Conservation (phyloP, 2,113 vertebrate genomes). For the Sinocyclocheilus anshuiensis region DNA sequence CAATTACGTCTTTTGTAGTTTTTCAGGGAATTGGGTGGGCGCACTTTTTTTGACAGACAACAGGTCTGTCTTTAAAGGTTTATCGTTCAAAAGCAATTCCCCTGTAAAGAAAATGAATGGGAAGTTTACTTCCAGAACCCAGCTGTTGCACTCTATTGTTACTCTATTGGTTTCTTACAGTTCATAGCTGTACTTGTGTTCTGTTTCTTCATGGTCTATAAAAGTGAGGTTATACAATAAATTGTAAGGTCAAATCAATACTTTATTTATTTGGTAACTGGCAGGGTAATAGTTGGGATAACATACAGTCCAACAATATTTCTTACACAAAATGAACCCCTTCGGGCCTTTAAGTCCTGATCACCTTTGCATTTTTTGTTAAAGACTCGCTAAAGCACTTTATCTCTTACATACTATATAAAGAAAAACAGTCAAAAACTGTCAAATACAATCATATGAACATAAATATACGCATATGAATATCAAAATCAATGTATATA, state of each 20-base stretch:
- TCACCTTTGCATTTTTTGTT: background rate
- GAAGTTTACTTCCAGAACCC: background rate
- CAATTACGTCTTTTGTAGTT: background rate
- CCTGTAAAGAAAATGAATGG: background rate
- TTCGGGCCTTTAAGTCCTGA: background rate
- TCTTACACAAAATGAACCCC: background rate
- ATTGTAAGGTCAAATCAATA: background rate
- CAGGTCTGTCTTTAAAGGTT: background rate
- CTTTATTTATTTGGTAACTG: too few relatives aligned
- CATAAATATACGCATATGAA: background rate
- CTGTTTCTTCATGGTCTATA: background rate
- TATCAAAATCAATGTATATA: background rate
- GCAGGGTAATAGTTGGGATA: too few relatives aligned
- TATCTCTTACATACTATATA: background rate
- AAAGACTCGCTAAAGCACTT: background rate
- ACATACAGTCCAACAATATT: too few relatives aligned
- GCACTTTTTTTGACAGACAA: background rate
- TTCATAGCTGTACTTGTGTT: too few relatives aligned
- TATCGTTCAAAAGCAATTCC: background rate
- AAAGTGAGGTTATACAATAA: background rate
- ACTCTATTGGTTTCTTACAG: background rate
- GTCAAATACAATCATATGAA: background rate
- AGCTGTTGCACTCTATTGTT: background rate
- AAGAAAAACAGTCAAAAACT: background rate
- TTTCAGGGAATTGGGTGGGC: background rate